Base-by-base conservation (phyloP, 2,797 vertebrate genomes). In the Lacerta viridis region DNA sequence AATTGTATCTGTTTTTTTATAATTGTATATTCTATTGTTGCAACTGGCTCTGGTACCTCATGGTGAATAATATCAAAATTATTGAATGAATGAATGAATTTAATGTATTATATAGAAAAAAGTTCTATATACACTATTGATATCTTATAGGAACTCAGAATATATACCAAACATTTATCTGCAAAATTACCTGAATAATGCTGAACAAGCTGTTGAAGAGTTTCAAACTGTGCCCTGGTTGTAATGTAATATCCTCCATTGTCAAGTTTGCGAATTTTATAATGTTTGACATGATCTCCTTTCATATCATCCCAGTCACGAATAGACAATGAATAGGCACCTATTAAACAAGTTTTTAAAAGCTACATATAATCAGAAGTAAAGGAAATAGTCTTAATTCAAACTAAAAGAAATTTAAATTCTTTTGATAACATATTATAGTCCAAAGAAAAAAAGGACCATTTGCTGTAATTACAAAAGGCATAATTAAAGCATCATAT, bases 261-360 rank as follows among this genome's bases (percentile, higher is more conserved):
- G 96, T 99, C 99, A 97, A 99, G 98, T 94, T 99, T 99, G 75
- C 99, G 98, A 91, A 99, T 99, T 97, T 99, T 99, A 96, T 99
- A 99, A 96, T 99, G 99, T 94, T 99, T 99, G 91, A 99, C 99
- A 13, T 99, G 98, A 94, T 99, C 99, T 55, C 98, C 98, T 95
- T 99, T 99, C 94, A 98, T 98, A 90, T 99, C 98, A 84, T 99
- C 99, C 98, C 98, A 99, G 94, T 99, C 99, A 88, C 98, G 98
- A 95, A 99, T 99, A 90, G 99, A 99, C 95, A 99, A 96, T 92
- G 99, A 99, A 97, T 98, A 99, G 97, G 98, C 98, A 97, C 99
- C 99, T 99, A 95, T 66, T 92, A 43, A 46, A 92, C 92, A 92
- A 7, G 80, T 55, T 55, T 55, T 55, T 79, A 83, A 71, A 92